Percentiles rank a stretch among this genome's conserved stretches.
phyloP scores from a whole-genome alignment of 2,797 vertebrate species.

The Pangasius larnaudii region DNA sequence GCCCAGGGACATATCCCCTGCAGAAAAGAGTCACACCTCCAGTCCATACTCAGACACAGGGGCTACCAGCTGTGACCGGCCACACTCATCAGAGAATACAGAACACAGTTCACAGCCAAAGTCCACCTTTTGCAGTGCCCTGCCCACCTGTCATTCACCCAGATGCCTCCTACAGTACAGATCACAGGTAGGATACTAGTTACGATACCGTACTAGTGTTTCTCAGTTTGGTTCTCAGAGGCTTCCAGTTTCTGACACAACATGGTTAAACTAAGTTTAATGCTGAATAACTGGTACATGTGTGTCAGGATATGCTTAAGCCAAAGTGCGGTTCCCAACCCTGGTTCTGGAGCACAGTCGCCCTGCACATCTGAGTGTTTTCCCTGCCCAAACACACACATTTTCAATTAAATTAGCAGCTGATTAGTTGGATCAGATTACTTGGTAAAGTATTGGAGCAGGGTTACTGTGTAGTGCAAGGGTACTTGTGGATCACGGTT shows the following conservation, averaged over 20 bases:
- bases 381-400: neutral
- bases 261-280: neutral
- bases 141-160: slow-evolving; percentile 75
- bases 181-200: slow-evolving; percentile 81
- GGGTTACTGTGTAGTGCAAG: neutral
- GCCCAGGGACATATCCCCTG: slow-evolving; percentile 72
- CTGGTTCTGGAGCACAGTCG: neutral
- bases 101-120: slow-evolving; percentile 62
- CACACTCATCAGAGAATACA: slow-evolving; percentile 63
- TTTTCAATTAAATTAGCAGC: neutral
- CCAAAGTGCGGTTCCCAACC: neutral
- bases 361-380: neutral
- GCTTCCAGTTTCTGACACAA: neutral
- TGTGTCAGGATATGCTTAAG: neutral
- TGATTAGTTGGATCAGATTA: neutral
- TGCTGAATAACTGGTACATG: neutral
- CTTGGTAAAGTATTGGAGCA: neutral
- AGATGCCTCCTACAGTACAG: slow-evolving; percentile 79
- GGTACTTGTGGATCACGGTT: neutral
- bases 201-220: neutral
- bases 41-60: slow-evolving; percentile 53
- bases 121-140: slow-evolving; percentile 80
- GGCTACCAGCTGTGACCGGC: slow-evolving; percentile 49
- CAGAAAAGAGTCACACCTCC: slow-evolving; percentile 68
- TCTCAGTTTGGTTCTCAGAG: neutral